A percentile compares a stretch with the other conserved stretches of the same genome.
Evolutionary conservation across 2,113 vertebrate species (phyloP).

Genomic region (Neopipo cinnamomea): DNA sequence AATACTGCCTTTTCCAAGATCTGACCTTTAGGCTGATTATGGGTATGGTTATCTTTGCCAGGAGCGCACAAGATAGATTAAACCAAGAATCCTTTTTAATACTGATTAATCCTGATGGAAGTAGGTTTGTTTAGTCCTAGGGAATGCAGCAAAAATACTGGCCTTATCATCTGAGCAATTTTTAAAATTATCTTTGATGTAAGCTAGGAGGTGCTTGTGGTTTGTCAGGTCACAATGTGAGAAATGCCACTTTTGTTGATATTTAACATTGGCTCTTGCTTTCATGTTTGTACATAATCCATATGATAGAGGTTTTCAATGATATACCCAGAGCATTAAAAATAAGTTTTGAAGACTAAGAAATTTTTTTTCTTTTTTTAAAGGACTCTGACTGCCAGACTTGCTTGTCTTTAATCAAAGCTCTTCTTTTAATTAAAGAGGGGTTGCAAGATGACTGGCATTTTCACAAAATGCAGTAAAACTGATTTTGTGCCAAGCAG

Average conservation of each 20-base stretch:
- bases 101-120: conserved; percentile 52
- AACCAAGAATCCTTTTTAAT: conserved; percentile 14
- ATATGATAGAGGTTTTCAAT: neutral
- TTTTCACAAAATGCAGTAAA: neutral
- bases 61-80: neutral
- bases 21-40: conserved; percentile 53
- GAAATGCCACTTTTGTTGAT: neutral
- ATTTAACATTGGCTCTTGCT: neutral
- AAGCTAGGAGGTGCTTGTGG: neutral
- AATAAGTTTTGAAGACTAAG: neutral
- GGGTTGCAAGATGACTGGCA: neutral
- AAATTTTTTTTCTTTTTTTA: neutral
- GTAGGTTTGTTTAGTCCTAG: conserved; percentile 27
- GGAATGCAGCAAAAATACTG: neutral
- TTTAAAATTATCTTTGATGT: conserved; percentile 5
- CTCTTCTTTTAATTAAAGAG: neutral
- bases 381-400: neutral
- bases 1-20: conserved; percentile 3
- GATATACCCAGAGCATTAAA: neutral
- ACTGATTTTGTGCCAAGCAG: neutral
- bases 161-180: conserved; percentile 9
- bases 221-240: conserved; percentile 5
- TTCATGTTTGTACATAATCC: neutral
- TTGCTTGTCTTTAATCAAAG: neutral
- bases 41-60: conserved; percentile 20